These are phyloP conservation scores for Heliocidaris tuberculata DNA, from an alignment of 35 echinoderm and acorn worm genomes.

Conservation along the genomic window DNA sequence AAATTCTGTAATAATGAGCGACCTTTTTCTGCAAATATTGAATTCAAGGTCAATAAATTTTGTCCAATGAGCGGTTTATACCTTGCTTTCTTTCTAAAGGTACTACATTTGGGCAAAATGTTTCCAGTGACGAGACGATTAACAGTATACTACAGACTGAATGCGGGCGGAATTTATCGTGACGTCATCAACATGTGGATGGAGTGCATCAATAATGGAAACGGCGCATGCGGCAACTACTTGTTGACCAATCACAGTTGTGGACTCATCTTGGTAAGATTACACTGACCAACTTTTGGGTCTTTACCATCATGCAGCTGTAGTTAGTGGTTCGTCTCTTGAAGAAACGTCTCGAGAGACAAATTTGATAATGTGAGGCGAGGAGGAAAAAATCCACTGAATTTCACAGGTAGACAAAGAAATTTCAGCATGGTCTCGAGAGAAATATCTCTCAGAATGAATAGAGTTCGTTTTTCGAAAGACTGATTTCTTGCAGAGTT, in stretches of 20 bases:
- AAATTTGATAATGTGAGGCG: no score
- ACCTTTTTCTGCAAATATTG: no score
- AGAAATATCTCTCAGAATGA: no score
- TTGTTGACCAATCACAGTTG: slow-evolving; percentile 37
- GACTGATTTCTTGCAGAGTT: no score
- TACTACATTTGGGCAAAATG: not conserved
- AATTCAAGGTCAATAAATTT: no score
- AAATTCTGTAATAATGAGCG: no score
- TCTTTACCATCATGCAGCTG: not conserved
- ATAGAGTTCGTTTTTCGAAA: no score
- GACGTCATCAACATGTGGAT: slow-evolving; percentile 45
- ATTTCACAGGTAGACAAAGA: no score
- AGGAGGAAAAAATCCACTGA: no score
- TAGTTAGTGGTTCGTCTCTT: not conserved
- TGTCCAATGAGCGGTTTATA: no score
- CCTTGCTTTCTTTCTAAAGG: not conserved
- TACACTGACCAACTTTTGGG: not conserved
- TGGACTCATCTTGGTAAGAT: slow-evolving; percentile 27
- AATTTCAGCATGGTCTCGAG: no score
- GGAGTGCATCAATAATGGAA: not conserved
- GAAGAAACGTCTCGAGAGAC: no score
- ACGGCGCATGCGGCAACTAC: slow-evolving; percentile 1
- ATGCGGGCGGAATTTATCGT: slow-evolving; percentile 33
- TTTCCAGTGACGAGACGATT: not conserved
- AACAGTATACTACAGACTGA: slow-evolving; percentile 9